Base-by-base conservation (phyloP, 2,888 invertebrate species). In the Cristatella mucedo region DNA sequence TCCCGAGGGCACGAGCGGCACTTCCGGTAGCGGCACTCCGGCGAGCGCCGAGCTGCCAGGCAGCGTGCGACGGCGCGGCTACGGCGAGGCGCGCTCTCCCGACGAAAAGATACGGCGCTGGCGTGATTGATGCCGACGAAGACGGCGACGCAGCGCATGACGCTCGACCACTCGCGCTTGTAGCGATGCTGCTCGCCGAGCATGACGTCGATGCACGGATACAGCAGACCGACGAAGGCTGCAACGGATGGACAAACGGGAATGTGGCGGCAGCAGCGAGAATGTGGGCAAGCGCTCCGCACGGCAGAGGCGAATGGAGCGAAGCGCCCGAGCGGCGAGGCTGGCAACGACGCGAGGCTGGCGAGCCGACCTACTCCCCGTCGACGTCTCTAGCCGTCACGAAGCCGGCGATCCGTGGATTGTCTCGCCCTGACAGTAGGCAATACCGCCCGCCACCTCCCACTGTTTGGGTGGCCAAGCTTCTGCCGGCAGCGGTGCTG, bases 71-170 rank as follows among this genome's bases (percentile, higher is more conserved):
- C 31, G 11, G 6, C 11, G n/a, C n/a, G n/a, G n/a, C n/a, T n/a
- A n/a, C n/a, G n/a, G n/a, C n/a, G n/a, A n/a, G n/a, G n/a, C n/a
- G n/a, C n/a, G n/a, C n/a, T n/a, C n/a, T n/a, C n/a, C n/a, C 9
- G 26, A n/a, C n/a, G 41, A 42, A 61, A 61, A 59, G 60, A 62
- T 67, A 67, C 67, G 48, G 66, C 66, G 56, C 64, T 65, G 37
- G 68, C 68, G 48, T 68, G 67, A 49, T 68, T 68, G 44, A 68
- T 68, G 26, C 68, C 68, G 21, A 68, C 63, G 51, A 67, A 68
- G 15, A 68, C 59, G 20, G 67, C 66, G 2, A 67, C 57, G 52
- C 67, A 67, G 49, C 67, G 48, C 61, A 68, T 63, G n/a, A 68
- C 67, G 49, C 59, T 64, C 21, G 67, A 63, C 68, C 68, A 68